These are phyloP conservation scores for Scalopus aquaticus DNA, from an alignment of 2,113 vertebrate genomes.

Conservation along the genomic window DNA sequence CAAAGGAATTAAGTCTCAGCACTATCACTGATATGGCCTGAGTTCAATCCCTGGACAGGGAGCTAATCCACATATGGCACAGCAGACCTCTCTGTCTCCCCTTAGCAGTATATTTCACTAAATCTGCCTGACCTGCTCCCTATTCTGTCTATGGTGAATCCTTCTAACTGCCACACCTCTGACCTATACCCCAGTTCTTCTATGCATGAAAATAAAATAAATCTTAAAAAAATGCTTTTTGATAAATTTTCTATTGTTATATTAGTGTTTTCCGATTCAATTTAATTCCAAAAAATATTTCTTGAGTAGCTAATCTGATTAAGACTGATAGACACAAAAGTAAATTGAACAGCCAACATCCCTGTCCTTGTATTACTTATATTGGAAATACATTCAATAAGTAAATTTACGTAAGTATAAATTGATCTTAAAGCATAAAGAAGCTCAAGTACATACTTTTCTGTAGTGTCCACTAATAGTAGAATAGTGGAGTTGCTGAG, in stretches of 20 bases:
- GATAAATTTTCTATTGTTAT: neutral
- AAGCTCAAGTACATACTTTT: neutral
- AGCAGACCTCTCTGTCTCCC: too few relatives aligned
- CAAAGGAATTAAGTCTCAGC: neutral
- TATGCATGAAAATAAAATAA: too few relatives aligned
- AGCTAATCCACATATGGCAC: too few relatives aligned
- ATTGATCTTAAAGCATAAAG: neutral
- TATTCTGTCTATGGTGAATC: too few relatives aligned
- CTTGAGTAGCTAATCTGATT: neutral
- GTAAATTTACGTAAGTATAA: neutral
- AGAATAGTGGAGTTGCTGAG: neutral
- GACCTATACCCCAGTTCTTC: too few relatives aligned
- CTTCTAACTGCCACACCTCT: too few relatives aligned
- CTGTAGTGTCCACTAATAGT: neutral
- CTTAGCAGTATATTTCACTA: too few relatives aligned
- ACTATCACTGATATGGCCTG: neutral
- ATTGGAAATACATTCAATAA: neutral
- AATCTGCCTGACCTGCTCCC: too few relatives aligned
- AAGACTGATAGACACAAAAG: neutral
- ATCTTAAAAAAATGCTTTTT: neutral
- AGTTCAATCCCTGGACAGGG: too few relatives aligned
- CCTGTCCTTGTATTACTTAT: neutral
- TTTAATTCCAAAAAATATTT: neutral
- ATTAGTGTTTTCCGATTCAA: neutral
- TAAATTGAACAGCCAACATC: neutral